Evolutionary conservation across 2,113 vertebrate species (phyloP).

Genomic region (Oceanodroma tethys): DNA sequence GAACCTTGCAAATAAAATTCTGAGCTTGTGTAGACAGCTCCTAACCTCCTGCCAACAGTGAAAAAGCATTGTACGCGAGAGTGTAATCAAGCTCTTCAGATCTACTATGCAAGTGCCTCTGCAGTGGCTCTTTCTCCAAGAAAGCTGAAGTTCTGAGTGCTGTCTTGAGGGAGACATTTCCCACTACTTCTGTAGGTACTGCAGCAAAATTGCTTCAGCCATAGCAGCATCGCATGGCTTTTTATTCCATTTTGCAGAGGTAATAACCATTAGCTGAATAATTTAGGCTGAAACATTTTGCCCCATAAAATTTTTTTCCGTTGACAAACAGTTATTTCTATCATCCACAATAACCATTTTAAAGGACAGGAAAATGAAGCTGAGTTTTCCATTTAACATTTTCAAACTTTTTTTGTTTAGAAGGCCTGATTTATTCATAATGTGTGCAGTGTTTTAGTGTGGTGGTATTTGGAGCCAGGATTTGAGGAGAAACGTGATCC

Average conservation of each 20-base stretch:
- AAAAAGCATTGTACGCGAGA: background rate
- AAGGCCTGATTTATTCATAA: background rate
- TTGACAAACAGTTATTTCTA: slow-evolving; percentile 49
- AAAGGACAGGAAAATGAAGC: background rate
- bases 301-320: background rate
- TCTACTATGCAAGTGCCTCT: background rate
- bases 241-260: background rate
- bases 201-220: background rate
- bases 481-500: background rate
- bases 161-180: slow-evolving; percentile 44
- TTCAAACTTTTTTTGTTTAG: background rate
- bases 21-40: background rate
- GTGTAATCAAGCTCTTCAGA: background rate
- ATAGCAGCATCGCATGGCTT: background rate
- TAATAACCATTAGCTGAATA: slow-evolving; percentile 53
- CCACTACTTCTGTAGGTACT: background rate
- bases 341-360: background rate
- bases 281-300: slow-evolving; percentile 38
- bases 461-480: background rate
- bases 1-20: background rate
- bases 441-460: background rate
- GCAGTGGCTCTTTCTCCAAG: background rate
- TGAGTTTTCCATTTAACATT: background rate
- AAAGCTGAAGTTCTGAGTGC: background rate
- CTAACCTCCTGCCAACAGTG: background rate